Conservation (phyloP, 2,797 vertebrate genomes). For the Gambusia yucatana region DNA sequence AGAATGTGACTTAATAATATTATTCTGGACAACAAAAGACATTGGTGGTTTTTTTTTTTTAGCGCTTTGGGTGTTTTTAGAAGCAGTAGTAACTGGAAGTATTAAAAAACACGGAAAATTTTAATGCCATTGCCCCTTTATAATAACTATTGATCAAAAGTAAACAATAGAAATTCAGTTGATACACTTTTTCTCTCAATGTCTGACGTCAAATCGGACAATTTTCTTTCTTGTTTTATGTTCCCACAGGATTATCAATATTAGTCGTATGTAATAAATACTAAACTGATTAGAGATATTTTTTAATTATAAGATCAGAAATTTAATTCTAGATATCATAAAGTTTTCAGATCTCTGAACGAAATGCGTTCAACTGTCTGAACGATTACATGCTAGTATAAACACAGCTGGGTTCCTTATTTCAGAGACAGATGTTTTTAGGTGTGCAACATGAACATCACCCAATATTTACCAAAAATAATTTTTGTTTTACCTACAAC, state of each 20-base stretch:
- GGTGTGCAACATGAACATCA: neutral
- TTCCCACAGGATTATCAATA: neutral
- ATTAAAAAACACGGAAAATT: neutral
- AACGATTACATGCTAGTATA: neutral
- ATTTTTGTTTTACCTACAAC: neutral
- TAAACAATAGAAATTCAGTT: neutral
- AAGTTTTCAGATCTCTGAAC: neutral
- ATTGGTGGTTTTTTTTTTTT: too few relatives aligned
- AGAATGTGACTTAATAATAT: too few relatives aligned
- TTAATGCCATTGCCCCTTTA: neutral
- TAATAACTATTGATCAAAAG: neutral
- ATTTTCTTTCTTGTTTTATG: too few relatives aligned
- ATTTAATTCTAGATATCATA: neutral
- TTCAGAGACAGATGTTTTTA: neutral
- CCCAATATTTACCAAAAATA: neutral
- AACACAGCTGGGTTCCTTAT: neutral
- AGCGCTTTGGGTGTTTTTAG: too few relatives aligned
- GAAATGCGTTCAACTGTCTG: neutral
- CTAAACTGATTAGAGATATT: neutral
- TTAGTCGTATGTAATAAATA: neutral
- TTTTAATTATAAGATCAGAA: neutral
- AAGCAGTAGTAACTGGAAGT: too few relatives aligned
- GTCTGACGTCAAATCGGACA: neutral
- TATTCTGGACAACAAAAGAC: too few relatives aligned
- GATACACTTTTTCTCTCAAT: neutral